Percentiles rank a stretch among this genome's conserved stretches.
phyloP scores from a whole-genome alignment of 2,113 vertebrate species.

The Neopipo cinnamomea region DNA sequence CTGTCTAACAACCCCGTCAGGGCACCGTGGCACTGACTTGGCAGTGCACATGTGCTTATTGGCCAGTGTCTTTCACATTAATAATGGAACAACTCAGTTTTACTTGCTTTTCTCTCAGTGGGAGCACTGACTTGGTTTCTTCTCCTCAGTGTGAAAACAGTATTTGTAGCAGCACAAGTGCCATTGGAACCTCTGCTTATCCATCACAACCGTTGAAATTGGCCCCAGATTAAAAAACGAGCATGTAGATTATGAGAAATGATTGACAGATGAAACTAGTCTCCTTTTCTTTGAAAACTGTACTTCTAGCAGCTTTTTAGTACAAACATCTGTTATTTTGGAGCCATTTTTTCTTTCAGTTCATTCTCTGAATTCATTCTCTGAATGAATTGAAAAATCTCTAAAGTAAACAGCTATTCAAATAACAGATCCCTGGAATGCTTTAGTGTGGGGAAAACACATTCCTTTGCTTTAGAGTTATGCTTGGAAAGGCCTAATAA shows the following conservation, averaged over 20 bases:
- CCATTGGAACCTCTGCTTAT: neutral
- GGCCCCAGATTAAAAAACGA: neutral
- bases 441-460: conserved; percentile 30
- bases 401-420: conserved; percentile 52
- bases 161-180: neutral
- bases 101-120: neutral
- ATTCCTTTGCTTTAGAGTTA: conserved; percentile 19
- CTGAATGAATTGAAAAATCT: conserved; percentile 30
- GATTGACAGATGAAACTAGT: neutral
- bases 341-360: neutral
- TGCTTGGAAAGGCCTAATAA: conserved; percentile 14
- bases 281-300: neutral
- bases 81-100: neutral
- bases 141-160: neutral
- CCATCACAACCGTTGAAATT: neutral
- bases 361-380: neutral
- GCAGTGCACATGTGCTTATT: neutral
- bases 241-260: neutral
- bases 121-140: neutral
- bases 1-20: neutral
- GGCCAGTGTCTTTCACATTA: neutral
- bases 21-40: neutral
- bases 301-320: neutral
- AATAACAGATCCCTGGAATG: conserved; percentile 37
- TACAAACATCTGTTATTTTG: neutral